These are phyloP conservation scores for Orchestia grillus DNA, from an alignment of 1,140 invertebrate genomes.

Conservation along the genomic window DNA sequence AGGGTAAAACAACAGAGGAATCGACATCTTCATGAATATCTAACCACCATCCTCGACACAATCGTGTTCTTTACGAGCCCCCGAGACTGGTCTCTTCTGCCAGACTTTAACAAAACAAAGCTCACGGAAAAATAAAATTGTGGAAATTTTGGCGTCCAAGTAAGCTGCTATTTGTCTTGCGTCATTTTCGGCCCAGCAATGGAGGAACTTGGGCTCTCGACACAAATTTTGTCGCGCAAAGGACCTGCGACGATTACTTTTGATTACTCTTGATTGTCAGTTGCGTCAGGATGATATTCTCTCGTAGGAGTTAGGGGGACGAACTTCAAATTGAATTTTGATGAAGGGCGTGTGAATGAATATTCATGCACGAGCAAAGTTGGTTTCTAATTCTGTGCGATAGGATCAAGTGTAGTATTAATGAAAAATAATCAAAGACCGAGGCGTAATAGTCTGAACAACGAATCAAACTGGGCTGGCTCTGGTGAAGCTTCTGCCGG, in stretches of 20 bases:
- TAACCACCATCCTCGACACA: background rate
- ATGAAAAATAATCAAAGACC: background rate
- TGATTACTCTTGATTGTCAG: background rate
- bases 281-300: background rate
- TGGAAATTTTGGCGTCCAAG: background rate
- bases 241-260: background rate
- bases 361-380: background rate
- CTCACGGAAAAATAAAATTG: background rate
- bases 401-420: background rate
- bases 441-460: background rate
- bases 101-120: background rate
- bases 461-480: background rate
- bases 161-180: background rate
- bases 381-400: background rate
- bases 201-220: background rate
- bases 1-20: no score
- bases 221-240: background rate
- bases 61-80: background rate
- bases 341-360: background rate
- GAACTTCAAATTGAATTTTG: background rate
- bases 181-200: background rate
- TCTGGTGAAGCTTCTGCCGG: background rate
- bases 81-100: background rate
- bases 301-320: background rate
- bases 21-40: background rate